phyloP scores from a whole-genome alignment of 1,140 invertebrate genomes.

The Pogonognathellus flavescens region DNA sequence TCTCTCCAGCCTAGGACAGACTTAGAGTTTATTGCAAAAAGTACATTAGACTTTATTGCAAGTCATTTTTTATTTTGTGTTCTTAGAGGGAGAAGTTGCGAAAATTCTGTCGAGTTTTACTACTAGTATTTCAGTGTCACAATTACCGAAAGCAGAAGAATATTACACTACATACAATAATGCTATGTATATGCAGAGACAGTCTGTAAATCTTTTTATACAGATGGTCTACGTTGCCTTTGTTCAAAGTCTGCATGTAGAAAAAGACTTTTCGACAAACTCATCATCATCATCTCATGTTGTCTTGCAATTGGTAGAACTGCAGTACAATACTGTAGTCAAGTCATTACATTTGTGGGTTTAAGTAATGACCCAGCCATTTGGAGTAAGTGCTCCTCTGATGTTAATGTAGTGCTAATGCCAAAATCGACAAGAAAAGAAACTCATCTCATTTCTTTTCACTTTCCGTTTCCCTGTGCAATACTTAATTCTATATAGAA shows the following conservation, averaged over 20 bases:
- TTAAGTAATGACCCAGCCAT: slow-evolving; percentile 46
- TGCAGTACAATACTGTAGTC: too few relatives aligned
- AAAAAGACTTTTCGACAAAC: slow-evolving; percentile 38
- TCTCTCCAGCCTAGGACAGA: neutral
- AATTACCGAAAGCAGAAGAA: slow-evolving; percentile 2
- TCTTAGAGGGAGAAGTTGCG: slow-evolving; percentile 16
- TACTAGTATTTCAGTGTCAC: slow-evolving; percentile 25
- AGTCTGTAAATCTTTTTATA: neutral
- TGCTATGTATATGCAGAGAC: neutral
- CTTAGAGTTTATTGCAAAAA: slow-evolving; percentile 41
- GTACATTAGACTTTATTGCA: slow-evolving; percentile 43
- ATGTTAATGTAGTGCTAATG: slow-evolving; percentile 46
- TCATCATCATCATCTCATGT: slow-evolving; percentile 43
- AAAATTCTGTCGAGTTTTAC: slow-evolving; percentile 18
- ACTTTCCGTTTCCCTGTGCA: neutral
- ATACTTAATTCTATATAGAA: neutral
- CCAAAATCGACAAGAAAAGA: slow-evolving; percentile 41
- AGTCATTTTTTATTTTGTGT: slow-evolving; percentile 38
- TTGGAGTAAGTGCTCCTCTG: slow-evolving; percentile 41
- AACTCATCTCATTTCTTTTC: slow-evolving; percentile 28
- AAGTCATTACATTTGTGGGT: slow-evolving; percentile 46
- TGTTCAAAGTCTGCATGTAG: neutral
- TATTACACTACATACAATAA: neutral
- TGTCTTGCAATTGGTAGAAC: slow-evolving; percentile 26
- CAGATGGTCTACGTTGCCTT: neutral